phyloP scores from a whole-genome alignment of 2,797 vertebrate genomes.

The Acomys russatus region DNA sequence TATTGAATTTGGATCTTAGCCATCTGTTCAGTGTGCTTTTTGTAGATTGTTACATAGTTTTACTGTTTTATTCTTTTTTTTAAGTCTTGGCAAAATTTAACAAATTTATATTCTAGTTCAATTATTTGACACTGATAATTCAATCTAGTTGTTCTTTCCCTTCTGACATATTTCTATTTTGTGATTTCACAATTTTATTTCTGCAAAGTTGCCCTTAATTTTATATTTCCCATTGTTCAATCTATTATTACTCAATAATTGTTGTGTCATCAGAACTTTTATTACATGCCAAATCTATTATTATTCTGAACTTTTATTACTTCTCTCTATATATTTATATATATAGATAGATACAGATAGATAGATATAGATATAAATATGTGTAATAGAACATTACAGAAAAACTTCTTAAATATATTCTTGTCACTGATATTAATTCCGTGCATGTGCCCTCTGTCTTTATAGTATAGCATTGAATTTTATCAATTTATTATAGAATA shows the following conservation, averaged over 20 bases:
- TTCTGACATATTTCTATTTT: conserved; percentile 27
- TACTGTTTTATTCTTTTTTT: not conserved
- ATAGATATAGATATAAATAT: no score
- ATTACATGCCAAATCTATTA: not conserved
- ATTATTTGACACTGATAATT: conserved; percentile 1
- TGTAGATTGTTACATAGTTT: conserved; percentile 3
- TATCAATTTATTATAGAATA: not conserved
- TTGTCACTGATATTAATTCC: not conserved
- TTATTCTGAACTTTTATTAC: conserved; percentile 36
- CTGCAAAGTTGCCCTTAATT: conserved; percentile 49
- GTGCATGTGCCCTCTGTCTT: not conserved
- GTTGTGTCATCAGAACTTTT: not conserved
- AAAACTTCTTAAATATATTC: not conserved
- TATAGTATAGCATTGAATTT: not conserved
- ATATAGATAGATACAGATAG: not conserved
- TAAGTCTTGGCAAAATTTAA: not conserved
- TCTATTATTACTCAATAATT: conserved; percentile 51
- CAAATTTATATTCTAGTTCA: not conserved
- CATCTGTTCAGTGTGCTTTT: conserved; percentile 8
- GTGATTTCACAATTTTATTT: conserved; percentile 36
- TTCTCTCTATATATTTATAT: not conserved
- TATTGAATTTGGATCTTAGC: not conserved
- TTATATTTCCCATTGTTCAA: not conserved
- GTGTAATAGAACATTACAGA: not conserved
- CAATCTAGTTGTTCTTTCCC: not conserved